Evolutionary conservation across 1,140 invertebrate genomes (phyloP).

Genomic region (Papilio helenus): DNA sequence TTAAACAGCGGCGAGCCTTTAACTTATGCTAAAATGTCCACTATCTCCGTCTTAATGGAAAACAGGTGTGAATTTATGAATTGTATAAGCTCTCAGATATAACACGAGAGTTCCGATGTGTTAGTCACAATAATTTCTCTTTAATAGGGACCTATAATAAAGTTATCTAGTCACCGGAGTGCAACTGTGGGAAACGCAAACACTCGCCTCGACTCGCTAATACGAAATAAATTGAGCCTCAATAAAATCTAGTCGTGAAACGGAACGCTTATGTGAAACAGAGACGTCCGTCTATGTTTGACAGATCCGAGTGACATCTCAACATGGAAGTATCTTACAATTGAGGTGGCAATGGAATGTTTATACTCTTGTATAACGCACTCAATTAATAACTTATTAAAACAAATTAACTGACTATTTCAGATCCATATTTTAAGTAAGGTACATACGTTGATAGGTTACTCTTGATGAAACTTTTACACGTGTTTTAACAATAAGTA

Average conservation of each 20-base stretch:
- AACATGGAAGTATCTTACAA: background rate
- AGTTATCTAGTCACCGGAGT: constrained; percentile 37
- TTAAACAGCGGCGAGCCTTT: constrained; percentile 29
- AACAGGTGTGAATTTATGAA: constrained; percentile 41
- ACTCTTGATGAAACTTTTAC: background rate
- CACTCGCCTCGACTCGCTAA: constrained; percentile 27
- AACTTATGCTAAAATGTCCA: constrained; percentile 37
- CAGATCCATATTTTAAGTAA: no score
- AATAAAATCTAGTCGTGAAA: constrained; percentile 34
- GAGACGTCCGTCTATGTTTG: constrained; percentile 36
- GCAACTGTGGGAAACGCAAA: constrained; percentile 40
- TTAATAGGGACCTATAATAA: constrained; percentile 40
- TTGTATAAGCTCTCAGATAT: constrained; percentile 36
- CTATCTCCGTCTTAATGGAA: constrained; percentile 38
- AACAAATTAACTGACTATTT: no score
- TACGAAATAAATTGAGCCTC: constrained; percentile 38
- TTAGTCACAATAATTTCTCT: constrained; percentile 41
- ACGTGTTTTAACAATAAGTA: background rate
- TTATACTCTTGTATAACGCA: background rate
- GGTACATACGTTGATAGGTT: no score
- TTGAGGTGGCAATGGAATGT: constrained; percentile 8
- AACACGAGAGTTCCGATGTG: constrained; percentile 16
- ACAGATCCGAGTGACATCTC: constrained; percentile 31
- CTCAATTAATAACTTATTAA: background rate
- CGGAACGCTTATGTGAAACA: constrained; percentile 31